Evolutionary conservation across 2,797 vertebrate genomes (phyloP).

Genomic region (Passerculus sandwichensis): DNA sequence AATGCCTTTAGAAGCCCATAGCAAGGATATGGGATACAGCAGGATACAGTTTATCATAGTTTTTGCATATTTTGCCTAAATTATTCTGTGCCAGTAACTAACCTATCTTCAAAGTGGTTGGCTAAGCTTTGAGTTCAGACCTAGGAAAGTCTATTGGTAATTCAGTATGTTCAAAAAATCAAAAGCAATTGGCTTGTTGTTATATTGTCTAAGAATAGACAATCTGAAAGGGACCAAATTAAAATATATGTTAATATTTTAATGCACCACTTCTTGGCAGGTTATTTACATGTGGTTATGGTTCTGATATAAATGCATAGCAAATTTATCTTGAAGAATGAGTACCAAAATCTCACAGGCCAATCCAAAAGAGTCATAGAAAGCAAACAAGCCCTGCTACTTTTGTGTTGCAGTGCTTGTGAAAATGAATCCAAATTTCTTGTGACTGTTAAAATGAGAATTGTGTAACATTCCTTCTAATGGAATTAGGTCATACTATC

Average conservation of each 20-base stretch:
- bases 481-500: not conserved
- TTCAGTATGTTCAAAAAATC: not conserved
- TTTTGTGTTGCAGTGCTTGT: not conserved
- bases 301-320: not conserved
- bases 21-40: not conserved
- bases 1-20: not conserved
- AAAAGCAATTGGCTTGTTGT: not conserved
- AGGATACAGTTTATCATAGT: not conserved
- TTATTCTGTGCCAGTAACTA: not conserved
- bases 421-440: not conserved
- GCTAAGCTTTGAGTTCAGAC: not conserved
- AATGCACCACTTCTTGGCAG: not conserved
- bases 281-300: not conserved
- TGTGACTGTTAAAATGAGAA: not conserved
- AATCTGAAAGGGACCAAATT: not conserved
- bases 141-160: not conserved
- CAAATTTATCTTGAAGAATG: not conserved
- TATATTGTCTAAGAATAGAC: not conserved
- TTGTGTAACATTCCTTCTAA: not conserved
- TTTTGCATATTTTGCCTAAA: not conserved
- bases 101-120: rapidly evolving
- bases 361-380: not conserved
- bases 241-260: not conserved
- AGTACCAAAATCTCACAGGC: not conserved
- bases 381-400: not conserved